phyloP scores from a whole-genome alignment of 2,113 vertebrate genomes.

The Etheostoma cragini region DNA sequence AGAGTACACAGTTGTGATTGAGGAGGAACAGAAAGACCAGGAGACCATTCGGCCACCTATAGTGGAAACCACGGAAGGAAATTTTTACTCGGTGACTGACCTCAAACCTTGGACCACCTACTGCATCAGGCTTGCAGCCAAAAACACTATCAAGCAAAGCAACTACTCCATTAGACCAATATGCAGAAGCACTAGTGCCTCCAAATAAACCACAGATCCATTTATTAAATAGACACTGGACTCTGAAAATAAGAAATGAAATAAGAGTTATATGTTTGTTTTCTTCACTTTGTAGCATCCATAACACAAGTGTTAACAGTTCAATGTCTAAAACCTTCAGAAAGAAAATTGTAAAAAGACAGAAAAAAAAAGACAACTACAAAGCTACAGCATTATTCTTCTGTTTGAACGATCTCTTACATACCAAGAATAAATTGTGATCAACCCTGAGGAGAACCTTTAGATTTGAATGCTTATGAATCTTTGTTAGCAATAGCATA shows the following conservation, averaged over 20 bases:
- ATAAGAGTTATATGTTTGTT: constrained; percentile 3
- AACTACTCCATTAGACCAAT: constrained; percentile 55
- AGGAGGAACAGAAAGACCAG: constrained; percentile 35
- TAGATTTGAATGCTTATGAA: constrained; percentile 57
- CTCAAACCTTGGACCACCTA: constrained; percentile 74
- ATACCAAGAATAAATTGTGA: constrained; percentile 36
- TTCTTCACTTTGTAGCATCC: constrained; percentile 44
- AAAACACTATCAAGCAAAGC: constrained; percentile 51
- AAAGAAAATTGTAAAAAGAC: constrained; percentile 40
- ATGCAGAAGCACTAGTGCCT: constrained; percentile 61
- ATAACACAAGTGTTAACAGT: constrained; percentile 30
- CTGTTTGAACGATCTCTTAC: constrained; percentile 30
- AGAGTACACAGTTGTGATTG: constrained; percentile 69
- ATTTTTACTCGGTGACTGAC: constrained; percentile 53
- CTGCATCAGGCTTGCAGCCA: constrained; percentile 75
- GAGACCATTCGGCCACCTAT: neutral
- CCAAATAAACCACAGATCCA: constrained; percentile 34
- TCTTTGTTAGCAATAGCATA: constrained; percentile 54
- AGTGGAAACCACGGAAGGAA: constrained; percentile 43
- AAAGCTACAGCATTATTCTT: constrained; percentile 26
- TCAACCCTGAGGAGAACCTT: constrained; percentile 34
- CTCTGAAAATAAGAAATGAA: constrained; percentile 40
- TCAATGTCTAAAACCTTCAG: constrained; percentile 21
- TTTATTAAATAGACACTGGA: constrained; percentile 43
- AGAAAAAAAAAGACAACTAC: constrained; percentile 39